Conservation (phyloP, 2,797 vertebrate genomes). For the Neomorphus geoffroyi region DNA sequence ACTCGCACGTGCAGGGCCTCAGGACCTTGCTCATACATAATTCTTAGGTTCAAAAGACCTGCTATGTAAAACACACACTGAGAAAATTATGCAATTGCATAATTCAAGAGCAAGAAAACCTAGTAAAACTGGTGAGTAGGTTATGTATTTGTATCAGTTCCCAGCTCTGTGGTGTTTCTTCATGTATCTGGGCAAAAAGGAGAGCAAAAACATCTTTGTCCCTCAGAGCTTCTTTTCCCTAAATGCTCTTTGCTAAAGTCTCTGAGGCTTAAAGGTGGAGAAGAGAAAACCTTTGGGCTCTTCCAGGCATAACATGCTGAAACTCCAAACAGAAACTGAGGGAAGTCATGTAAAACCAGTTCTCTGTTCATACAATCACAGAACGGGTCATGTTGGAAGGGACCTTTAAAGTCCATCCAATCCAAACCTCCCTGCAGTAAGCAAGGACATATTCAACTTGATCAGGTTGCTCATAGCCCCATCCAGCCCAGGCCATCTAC, state of each 20-base stretch:
- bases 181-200: neutral
- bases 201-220: neutral
- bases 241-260: neutral
- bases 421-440: no score
- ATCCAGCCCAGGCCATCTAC: no score
- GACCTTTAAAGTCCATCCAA: no score
- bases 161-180: neutral
- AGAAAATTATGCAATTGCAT: neutral
- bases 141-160: neutral
- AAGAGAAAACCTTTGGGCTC: neutral
- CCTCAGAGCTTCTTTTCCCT: neutral
- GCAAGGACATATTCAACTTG: no score
- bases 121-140: neutral
- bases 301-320: neutral
- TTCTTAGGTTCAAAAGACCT: neutral
- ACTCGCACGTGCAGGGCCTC: fast-evolving
- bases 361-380: neutral
- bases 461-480: no score
- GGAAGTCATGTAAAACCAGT: neutral
- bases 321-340: neutral
- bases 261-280: neutral
- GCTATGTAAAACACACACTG: neutral
- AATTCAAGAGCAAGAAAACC: neutral
- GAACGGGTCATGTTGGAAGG: no score
- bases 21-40: neutral